A percentile compares a stretch with the other conserved stretches of the same genome.
Evolutionary conservation across 2,113 vertebrate genomes (phyloP).

Genomic region (Atlantisia rogersi): DNA sequence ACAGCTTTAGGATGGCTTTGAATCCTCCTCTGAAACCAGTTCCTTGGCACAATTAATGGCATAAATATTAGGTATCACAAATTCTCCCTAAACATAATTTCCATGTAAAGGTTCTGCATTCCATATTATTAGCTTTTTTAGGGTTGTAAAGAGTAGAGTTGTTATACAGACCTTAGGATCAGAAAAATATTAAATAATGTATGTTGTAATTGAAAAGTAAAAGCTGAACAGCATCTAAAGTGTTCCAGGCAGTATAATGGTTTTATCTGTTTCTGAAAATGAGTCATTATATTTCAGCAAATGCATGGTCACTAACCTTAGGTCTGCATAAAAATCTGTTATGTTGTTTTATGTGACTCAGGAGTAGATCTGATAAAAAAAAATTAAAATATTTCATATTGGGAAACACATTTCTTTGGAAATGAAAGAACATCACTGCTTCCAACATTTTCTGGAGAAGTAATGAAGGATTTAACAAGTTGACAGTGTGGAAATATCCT

Average conservation of each 20-base stretch:
- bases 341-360: neutral
- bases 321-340: neutral
- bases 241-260: conserved; percentile 41
- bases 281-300: conserved; percentile 26
- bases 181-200: conserved; percentile 48
- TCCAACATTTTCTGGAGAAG: neutral
- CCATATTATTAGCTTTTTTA: neutral
- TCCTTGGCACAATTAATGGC: neutral
- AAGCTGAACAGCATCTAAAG: conserved; percentile 21
- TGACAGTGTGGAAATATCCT: neutral
- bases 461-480: neutral
- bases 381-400: neutral
- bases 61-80: neutral
- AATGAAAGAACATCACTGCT: neutral
- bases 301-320: neutral
- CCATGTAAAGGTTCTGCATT: neutral
- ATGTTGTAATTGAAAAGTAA: conserved; percentile 47
- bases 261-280: conserved; percentile 58
- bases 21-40: neutral
- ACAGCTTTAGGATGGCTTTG: neutral
- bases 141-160: neutral
- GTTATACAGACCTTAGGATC: neutral
- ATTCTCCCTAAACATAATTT: neutral
- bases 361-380: neutral
- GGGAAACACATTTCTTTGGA: neutral